Base-by-base conservation (phyloP, 2,888 invertebrate genomes). In the Dryobota labecula region DNA sequence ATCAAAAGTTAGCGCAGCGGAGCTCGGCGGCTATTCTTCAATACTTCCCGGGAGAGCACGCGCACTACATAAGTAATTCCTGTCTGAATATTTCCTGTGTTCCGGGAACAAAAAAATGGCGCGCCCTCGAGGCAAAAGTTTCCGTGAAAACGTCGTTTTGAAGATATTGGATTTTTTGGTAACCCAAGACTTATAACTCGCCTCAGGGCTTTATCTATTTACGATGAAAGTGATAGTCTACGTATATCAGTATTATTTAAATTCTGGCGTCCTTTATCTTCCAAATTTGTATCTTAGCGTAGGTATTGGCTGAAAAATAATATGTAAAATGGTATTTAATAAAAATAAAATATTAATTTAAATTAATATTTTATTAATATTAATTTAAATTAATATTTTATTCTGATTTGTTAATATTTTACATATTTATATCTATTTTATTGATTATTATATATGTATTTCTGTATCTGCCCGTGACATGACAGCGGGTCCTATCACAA, bases 1-100 rank as follows among this genome's bases (percentile, higher is more conserved):
- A 89, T 89, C 87, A 89, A 85, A 89, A 87, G 78, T 87, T 84
- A 76, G 76, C 75, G 56, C 71, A 70, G 60, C 61, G 71, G 70
- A 69, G 75, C 78, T 74, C 68, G 72, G 69, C 76, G 85, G 85
- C 79, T 78, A 88, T 86, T 82, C 82, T 74, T 83, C 84, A 80
- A 84, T 85, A 84, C 80, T 69, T 82, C 84, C 79, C 84, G 13
- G 11, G 73, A 62, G 83, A 66, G 66, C 63, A 77, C 86, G 88
- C 78, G 80, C 66, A 75, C 76, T 82, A 87, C 83, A 87, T 88
- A 87, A 76, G 77, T 82, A 84, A 81, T 79, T 76, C 68, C 69
- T 72, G 68, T 73, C 72, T 72, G 81, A 83, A 84, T 79, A 85
- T 84, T 80, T 86, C 77, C 77, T 73, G 66, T 84, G 74, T 80